Evolutionary conservation across 2,113 vertebrate genomes (phyloP).

Genomic region (Aegithalos caudatus): DNA sequence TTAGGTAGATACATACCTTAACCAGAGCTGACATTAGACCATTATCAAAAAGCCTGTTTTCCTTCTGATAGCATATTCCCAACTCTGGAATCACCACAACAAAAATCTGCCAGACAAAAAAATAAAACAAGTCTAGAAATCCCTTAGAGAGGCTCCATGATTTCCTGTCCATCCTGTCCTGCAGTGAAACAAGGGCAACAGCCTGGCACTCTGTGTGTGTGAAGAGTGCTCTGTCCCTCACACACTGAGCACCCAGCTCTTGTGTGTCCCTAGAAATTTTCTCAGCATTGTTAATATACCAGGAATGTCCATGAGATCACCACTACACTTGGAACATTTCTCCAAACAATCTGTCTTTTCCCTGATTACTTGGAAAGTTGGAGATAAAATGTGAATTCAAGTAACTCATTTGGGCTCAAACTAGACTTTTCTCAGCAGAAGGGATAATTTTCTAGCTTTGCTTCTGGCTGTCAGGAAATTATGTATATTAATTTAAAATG

Average conservation of each 20-base stretch:
- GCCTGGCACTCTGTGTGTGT: rapidly evolving
- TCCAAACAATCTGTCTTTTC: not conserved
- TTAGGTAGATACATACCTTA: not conserved
- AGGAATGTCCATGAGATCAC: not conserved
- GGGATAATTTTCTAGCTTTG: not conserved
- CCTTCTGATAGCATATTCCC: not conserved
- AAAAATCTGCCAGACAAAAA: not conserved
- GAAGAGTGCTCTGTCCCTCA: rapidly evolving
- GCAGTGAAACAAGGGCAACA: not conserved
- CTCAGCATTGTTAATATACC: not conserved
- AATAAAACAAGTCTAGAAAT: not conserved
- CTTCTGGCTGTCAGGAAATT: not conserved
- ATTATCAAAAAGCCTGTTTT: not conserved
- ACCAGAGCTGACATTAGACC: not conserved
- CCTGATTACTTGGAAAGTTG: not conserved
- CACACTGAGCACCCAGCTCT: not conserved
- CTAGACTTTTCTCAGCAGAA: not conserved
- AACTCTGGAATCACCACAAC: not conserved
- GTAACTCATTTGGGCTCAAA: not conserved
- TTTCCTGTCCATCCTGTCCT: not conserved
- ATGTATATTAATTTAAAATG: not conserved
- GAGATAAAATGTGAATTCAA: not conserved
- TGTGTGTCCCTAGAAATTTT: not conserved
- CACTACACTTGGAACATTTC: not conserved
- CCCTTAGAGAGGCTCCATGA: rapidly evolving